Conservation (phyloP, 2,888 invertebrate genomes). For the Gymnoscelis rufifasciata region DNA sequence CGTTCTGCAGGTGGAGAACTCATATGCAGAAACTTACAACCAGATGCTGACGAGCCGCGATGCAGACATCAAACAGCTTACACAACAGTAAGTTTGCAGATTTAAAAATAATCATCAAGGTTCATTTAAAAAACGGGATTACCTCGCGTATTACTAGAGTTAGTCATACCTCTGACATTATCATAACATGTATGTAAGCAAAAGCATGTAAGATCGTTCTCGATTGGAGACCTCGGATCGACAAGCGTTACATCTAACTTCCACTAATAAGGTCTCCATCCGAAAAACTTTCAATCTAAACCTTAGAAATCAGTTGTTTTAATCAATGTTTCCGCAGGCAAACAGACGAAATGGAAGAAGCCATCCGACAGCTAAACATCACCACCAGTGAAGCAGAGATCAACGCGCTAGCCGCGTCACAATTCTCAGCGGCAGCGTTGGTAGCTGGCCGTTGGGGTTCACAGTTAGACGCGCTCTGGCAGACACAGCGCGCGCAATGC, state of each 20-base stretch:
- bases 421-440: slow-evolving; percentile 90
- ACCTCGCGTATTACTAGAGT: too few relatives aligned
- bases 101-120: too few relatives aligned
- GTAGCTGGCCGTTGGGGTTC: slow-evolving; percentile 92
- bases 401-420: slow-evolving; percentile 88
- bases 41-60: slow-evolving; percentile 86
- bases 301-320: neutral
- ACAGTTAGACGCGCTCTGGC: slow-evolving; percentile 89
- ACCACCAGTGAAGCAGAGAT: slow-evolving; percentile 90
- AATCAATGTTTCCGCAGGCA: slow-evolving; percentile 76
- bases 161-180: too few relatives aligned
- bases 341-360: slow-evolving; percentile 92
- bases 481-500: slow-evolving; percentile 91
- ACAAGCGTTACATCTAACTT: too few relatives aligned
- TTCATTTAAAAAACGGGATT: too few relatives aligned
- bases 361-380: slow-evolving; percentile 87
- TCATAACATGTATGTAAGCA: too few relatives aligned
- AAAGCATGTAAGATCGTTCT: too few relatives aligned
- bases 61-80: slow-evolving; percentile 83
- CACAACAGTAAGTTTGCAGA: slow-evolving; percentile 71
- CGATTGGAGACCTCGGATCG: too few relatives aligned
- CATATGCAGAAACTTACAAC: slow-evolving; percentile 89
- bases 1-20: slow-evolving; percentile 92
- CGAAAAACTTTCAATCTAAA: too few relatives aligned
- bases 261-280: too few relatives aligned